phyloP scores from a whole-genome alignment of 2,797 vertebrate genomes.

The Esox lucius region DNA sequence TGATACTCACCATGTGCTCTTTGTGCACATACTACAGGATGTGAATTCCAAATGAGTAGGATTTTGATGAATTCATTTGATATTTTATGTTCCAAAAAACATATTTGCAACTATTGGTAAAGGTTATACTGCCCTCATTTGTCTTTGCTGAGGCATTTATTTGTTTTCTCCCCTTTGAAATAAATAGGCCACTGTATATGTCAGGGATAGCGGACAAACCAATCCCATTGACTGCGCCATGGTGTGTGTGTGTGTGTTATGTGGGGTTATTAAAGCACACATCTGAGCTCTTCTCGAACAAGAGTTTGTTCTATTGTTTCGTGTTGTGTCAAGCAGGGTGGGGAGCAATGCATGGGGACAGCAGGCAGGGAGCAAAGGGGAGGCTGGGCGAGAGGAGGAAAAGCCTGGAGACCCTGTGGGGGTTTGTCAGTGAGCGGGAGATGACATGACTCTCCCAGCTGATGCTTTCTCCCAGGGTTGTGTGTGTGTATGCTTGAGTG shows the following conservation, averaged over 20 bases:
- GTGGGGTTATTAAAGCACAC: constrained; percentile 22
- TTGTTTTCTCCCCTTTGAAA: constrained; percentile 48
- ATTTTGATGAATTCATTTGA: not conserved
- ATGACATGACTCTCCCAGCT: constrained; percentile 19
- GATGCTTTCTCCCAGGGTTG: constrained; percentile 38
- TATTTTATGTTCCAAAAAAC: not conserved
- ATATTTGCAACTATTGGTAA: constrained; percentile 44
- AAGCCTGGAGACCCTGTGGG: constrained; percentile 19
- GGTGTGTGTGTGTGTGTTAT: constrained; percentile 7
- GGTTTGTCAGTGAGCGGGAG: constrained; percentile 33
- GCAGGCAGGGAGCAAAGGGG: not conserved
- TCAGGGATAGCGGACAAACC: constrained; percentile 46
- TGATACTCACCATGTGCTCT: not conserved
- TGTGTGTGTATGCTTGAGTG: constrained; percentile 59
- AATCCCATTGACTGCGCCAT: constrained; percentile 1
- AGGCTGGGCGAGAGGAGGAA: not conserved
- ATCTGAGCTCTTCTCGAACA: constrained; percentile 15
- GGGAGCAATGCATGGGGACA: not conserved
- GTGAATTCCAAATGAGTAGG: constrained; percentile 25
- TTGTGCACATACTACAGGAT: not conserved
- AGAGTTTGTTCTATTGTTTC: not conserved
- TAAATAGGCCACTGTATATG: constrained; percentile 46
- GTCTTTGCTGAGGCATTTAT: constrained; percentile 37
- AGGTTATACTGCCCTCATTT: constrained; percentile 49
- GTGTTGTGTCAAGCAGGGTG: not conserved